Evolutionary conservation across 2,797 vertebrate species (phyloP).

Genomic region (Sebastes oblongus): DNA sequence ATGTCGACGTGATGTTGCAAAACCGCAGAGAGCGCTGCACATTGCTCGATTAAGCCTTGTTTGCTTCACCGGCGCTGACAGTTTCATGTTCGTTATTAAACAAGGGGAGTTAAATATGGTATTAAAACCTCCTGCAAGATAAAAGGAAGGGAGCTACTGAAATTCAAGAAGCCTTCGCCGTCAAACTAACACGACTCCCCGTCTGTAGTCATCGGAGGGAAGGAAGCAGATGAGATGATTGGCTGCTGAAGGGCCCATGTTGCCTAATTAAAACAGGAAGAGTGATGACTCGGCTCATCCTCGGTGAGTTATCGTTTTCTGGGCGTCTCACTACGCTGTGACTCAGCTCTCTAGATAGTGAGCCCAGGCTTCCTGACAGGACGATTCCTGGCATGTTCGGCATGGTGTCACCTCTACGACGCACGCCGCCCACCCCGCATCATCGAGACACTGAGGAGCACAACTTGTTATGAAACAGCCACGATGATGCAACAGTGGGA

Average conservation of each 20-base stretch:
- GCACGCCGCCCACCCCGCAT: constrained; percentile 34
- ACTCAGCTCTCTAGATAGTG: constrained; percentile 78
- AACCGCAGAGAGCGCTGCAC: constrained; percentile 48
- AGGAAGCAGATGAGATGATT: constrained; percentile 67
- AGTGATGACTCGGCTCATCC: constrained; percentile 73
- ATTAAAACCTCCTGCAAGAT: constrained; percentile 29
- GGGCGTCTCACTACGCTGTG: constrained; percentile 57
- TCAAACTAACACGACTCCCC: constrained; percentile 16
- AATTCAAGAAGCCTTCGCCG: constrained; percentile 38
- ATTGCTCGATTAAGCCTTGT: constrained; percentile 55
- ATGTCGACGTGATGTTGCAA: constrained; percentile 67
- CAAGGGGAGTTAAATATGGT: constrained; percentile 39
- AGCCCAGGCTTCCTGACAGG: constrained; percentile 51
- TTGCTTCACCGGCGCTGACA: constrained; percentile 59
- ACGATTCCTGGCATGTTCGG: constrained; percentile 43
- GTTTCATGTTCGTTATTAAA: constrained; percentile 58
- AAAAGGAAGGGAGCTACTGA: constrained; percentile 19
- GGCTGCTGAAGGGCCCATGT: constrained; percentile 51
- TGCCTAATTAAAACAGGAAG: constrained; percentile 77
- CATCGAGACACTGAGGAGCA: constrained; percentile 42
- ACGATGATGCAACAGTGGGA: constrained; percentile 61
- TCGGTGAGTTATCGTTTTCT: constrained; percentile 59
- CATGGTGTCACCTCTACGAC: constrained; percentile 32
- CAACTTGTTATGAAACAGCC: constrained; percentile 63
- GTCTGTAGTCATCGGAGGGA: constrained; percentile 58